These are phyloP conservation scores for Drosophila macrospina DNA, from an alignment of 2,888 invertebrate species.

Conservation along the genomic window DNA sequence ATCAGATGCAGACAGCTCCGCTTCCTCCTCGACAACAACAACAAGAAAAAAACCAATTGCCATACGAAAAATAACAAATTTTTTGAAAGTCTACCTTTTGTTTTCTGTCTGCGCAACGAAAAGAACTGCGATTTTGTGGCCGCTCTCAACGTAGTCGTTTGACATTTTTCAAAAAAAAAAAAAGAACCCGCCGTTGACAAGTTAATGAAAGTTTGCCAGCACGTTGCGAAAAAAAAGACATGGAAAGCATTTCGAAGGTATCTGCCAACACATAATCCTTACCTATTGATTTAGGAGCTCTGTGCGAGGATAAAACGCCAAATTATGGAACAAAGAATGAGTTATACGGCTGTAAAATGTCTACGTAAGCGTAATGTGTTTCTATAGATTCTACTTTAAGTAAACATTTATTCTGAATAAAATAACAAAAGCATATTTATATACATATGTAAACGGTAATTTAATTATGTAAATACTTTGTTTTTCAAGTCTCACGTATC, in stretches of 20 bases:
- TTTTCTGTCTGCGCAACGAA: constrained; percentile 40
- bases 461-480: too few relatives aligned
- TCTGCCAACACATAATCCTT: constrained; percentile 19
- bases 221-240: constrained; percentile 17
- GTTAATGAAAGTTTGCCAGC: constrained; percentile 71
- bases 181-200: constrained; percentile 60
- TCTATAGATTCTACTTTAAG: not conserved
- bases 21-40: constrained; percentile 16
- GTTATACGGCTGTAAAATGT: not conserved
- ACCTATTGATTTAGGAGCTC: constrained; percentile 22
- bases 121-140: constrained; percentile 25
- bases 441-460: too few relatives aligned
- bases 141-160: constrained; percentile 43
- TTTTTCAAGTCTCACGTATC: too few relatives aligned
- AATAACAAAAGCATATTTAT: too few relatives aligned
- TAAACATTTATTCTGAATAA: too few relatives aligned
- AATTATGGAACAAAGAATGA: not conserved
- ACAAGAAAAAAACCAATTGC: constrained; percentile 23
- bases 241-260: constrained; percentile 16
- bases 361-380: not conserved
- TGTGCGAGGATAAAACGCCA: not conserved
- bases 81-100: constrained; percentile 52
- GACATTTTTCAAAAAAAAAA: constrained; percentile 56
- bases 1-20: constrained; percentile 70
- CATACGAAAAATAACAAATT: constrained; percentile 35